Evolutionary conservation across 2,888 invertebrate genomes (phyloP), one percentile per base, ranked within the genome.

Genomic region (Tipula confusa): DNA sequence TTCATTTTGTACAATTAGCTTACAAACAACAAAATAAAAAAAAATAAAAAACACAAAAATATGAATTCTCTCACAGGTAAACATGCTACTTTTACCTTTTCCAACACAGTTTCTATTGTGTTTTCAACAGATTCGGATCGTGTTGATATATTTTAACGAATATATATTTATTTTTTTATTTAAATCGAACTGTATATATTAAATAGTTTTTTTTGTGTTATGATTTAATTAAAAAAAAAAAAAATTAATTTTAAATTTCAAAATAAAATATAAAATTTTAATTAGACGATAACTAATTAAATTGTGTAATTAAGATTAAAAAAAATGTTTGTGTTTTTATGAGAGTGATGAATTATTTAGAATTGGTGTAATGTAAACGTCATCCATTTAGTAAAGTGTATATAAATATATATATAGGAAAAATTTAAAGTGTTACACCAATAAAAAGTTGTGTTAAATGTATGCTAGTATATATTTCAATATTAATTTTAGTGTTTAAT

Each of bases 71-170:
- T 80, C 80, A n/a, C n/a, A 80, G 80, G 80, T 80, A 80, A n/a
- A 29, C 80, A 80, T 80, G 80, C 80, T 80, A 80, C 80, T 80
- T 80, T 80, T 80, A 80, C 80, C 80, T 80, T 80, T 80, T 80
- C 80, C 80, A 36, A 28, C 38, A 82, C 82, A 82, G 82, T 82
- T 82, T 82, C 82, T 82, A 43, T 82, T 82, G 38, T 82, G 82
- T 82, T 82, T 82, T 82, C 33, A 38, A 82, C 38, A 36, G 28
- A 38, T 38, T 36, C 82, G 82, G 82, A 43, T 82, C 82, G 33
- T 38, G 82, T 38, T 38, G 33, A 29, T 80, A n/a, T 28, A 28
- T 18, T 28, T 13, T 64, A n/a, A 18, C 64, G 43, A n/a, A n/a
- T 4, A 64, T 64, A 64, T 24, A 64, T 7, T 24, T 24, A n/a